These are phyloP conservation scores for Plestiodon gilberti DNA, from an alignment of 2,113 vertebrate species.

Conservation along the genomic window DNA sequence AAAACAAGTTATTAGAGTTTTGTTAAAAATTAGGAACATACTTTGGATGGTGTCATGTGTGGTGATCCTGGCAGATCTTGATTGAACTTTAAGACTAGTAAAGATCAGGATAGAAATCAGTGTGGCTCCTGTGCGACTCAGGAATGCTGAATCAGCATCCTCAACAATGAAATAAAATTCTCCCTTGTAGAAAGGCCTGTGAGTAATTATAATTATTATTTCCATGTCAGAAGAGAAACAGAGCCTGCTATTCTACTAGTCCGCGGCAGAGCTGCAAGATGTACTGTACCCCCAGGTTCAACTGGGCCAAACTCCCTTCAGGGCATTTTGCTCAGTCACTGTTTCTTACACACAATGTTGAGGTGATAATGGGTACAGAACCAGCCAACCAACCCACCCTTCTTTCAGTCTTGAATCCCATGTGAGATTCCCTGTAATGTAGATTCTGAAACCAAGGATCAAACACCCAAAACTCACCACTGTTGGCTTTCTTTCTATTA, in stretches of 20 bases:
- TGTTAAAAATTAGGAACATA: not conserved
- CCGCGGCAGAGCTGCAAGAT: not conserved
- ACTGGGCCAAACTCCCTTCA: not conserved
- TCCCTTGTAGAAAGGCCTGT: not conserved
- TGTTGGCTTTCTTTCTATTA: not conserved
- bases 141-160: not conserved
- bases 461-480: not conserved
- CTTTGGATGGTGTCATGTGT: not conserved
- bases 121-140: not conserved
- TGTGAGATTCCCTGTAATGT: not conserved
- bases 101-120: not conserved
- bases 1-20: not conserved
- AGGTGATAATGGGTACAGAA: not conserved
- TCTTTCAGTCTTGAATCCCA: not conserved
- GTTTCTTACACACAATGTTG: not conserved
- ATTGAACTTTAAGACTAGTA: not conserved
- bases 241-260: not conserved
- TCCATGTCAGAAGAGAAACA: not conserved
- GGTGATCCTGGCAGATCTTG: not conserved
- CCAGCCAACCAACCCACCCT: not conserved
- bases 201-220: slow-evolving; percentile 10
- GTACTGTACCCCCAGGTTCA: not conserved
- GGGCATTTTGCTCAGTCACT: not conserved
- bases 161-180: not conserved
- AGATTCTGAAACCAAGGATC: not conserved